Base-by-base conservation (phyloP, 64 coral and sea anemone species). In the Montipora cactus region DNA sequence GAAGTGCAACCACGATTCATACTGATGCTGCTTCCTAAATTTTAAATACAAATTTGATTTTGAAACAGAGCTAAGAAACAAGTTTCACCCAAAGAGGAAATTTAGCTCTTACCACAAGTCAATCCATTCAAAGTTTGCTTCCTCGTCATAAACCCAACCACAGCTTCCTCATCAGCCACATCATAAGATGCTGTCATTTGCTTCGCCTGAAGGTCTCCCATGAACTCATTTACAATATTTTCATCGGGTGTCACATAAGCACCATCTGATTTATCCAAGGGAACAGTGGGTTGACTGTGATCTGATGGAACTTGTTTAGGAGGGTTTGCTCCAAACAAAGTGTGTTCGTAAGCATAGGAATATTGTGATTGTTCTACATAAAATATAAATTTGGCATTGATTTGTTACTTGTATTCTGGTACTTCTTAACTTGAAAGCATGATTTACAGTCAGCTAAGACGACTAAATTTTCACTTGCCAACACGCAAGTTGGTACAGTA, bases 271-370 rank as follows among this genome's bases (percentile, higher is more conserved):
- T 45, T 73, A 16, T 18, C 51, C 15, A 45, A 3, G 10, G 50
- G 14, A 59, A 50, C 4, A n/a, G 23, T 5, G 4, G 73, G 15
- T 44, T 49, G n/a, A 61, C 14, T 19, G 5, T 5, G 19, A 14
- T 6, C 47, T 76, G 87, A 78, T 12, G 28, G 20, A 7, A 20
- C 49, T 21, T 5, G 50, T n/a, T 49, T 69, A 76, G 75, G 49
- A 59, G 67, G 49, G 47, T 7, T 77, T 18, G 55, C 23, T 0
- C 79, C 57, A 25, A 80, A 1, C 55, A 79, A 57, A 19, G 84
- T 64, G 23, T 88, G 92, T 5, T 93, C 84, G 80, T 93, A 93
- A 18, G 92, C 92, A 88, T 93, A 93, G 1, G 76, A 88, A 49
- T 93, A 93, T 18, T 87, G 5, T 71, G 92, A 69, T 61, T 93